Percentiles rank a stretch among this genome's conserved stretches.
Evolutionary conservation across 2,113 vertebrate species (phyloP).

Genomic region (Pluvianellus socialis): DNA sequence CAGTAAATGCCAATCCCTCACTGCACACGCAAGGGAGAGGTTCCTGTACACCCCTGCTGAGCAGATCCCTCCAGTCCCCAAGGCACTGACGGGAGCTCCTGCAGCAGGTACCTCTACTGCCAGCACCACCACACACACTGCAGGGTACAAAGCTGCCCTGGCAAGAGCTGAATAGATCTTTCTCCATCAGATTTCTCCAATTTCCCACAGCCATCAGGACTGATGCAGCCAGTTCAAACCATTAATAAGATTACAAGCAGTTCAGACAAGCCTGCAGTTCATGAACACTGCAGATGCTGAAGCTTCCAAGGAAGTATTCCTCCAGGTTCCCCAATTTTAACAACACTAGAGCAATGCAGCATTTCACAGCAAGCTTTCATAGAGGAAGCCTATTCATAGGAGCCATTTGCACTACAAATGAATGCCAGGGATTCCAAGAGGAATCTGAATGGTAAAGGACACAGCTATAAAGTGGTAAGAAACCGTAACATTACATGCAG

Average conservation of each 20-base stretch:
- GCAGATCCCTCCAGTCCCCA: neutral
- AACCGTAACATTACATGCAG: rapidly evolving
- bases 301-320: slow-evolving; percentile 19
- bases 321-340: neutral
- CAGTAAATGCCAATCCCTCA: neutral
- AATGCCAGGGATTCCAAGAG: neutral
- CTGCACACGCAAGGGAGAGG: neutral
- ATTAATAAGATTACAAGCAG: neutral
- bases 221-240: neutral
- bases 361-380: neutral
- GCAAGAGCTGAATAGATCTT: neutral
- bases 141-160: neutral
- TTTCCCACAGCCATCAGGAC: neutral
- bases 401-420: neutral
- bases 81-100: neutral
- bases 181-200: neutral
- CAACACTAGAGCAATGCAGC: neutral
- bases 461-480: neutral
- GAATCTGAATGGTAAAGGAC: neutral
- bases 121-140: neutral
- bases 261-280: neutral
- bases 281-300: neutral
- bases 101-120: neutral
- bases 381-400: neutral
- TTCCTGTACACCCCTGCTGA: neutral